Evolutionary conservation across 2,113 vertebrate species (phyloP).

Genomic region (Bolborhynchus lineola): DNA sequence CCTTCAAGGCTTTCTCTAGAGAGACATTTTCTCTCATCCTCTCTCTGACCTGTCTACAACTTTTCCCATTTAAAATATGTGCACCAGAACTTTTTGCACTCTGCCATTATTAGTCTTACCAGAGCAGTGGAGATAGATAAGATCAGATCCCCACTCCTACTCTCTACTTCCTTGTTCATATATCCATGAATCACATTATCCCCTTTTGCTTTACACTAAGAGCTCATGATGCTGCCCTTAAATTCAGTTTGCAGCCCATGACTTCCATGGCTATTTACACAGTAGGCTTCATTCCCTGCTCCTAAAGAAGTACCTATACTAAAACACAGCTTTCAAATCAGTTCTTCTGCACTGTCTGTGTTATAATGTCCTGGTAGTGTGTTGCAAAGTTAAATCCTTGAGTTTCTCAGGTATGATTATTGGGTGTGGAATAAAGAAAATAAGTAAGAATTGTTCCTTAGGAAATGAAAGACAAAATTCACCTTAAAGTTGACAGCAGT

Average conservation of each 20-base stretch:
- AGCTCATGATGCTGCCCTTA: background rate
- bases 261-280: background rate
- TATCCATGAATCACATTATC: constrained; percentile 9
- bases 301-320: background rate
- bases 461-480: background rate
- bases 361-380: accelerated
- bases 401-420: background rate
- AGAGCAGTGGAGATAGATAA: background rate
- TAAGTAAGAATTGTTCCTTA: background rate
- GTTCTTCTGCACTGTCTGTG: background rate
- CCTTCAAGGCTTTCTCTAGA: constrained; percentile 41
- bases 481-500: background rate
- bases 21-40: constrained; percentile 42
- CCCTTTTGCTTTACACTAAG: background rate
- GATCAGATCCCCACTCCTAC: constrained; percentile 41
- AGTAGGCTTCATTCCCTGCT: background rate
- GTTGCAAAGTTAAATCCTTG: background rate
- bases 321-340: background rate
- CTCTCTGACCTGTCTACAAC: constrained; percentile 37
- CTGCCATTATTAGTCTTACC: constrained; percentile 1
- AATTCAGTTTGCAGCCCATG: background rate
- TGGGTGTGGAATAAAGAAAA: background rate
- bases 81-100: background rate
- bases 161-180: constrained; percentile 35
- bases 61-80: background rate